phyloP scores from a whole-genome alignment of 2,888 invertebrate species.

The Thumatha senex region DNA sequence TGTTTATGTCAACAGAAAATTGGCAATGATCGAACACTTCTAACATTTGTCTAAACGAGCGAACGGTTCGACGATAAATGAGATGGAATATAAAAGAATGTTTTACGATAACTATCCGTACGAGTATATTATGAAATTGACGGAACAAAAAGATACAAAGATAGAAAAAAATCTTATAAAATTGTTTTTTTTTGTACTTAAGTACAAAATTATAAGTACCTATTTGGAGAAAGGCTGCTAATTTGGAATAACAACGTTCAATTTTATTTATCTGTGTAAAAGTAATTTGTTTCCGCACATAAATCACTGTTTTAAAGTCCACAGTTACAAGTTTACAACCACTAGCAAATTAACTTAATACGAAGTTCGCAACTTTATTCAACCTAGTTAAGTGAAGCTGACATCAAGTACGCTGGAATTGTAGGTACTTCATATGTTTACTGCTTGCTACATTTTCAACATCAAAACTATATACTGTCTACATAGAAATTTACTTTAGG shows the following conservation, averaged over 20 bases:
- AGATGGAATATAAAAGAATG: constrained; percentile 40
- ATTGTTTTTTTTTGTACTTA: too few relatives aligned
- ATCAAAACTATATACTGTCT: not conserved
- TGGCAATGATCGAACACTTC: constrained; percentile 62
- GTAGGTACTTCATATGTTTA: not conserved
- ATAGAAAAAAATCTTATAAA: too few relatives aligned
- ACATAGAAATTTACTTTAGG: too few relatives aligned
- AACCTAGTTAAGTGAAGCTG: constrained; percentile 19
- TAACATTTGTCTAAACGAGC: constrained; percentile 34
- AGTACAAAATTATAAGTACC: too few relatives aligned
- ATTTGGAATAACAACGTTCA: too few relatives aligned
- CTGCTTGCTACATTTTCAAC: not conserved
- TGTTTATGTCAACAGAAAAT: constrained; percentile 61
- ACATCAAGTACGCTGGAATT: constrained; percentile 15
- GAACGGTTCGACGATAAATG: constrained; percentile 23
- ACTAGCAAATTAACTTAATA: constrained; percentile 34
- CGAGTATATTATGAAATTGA: constrained; percentile 20
- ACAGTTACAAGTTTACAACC: constrained; percentile 32
- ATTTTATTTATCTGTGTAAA: constrained; percentile 12
- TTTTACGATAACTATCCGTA: constrained; percentile 11
- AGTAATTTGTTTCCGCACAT: constrained; percentile 30
- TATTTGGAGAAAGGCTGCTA: too few relatives aligned
- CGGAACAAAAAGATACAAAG: too few relatives aligned
- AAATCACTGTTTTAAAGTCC: constrained; percentile 29
- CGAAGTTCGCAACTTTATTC: constrained; percentile 33